Evolutionary conservation across 1,140 invertebrate genomes (phyloP), one percentile per base, ranked within the genome.

Genomic region (Panagrolaimus sp.): DNA sequence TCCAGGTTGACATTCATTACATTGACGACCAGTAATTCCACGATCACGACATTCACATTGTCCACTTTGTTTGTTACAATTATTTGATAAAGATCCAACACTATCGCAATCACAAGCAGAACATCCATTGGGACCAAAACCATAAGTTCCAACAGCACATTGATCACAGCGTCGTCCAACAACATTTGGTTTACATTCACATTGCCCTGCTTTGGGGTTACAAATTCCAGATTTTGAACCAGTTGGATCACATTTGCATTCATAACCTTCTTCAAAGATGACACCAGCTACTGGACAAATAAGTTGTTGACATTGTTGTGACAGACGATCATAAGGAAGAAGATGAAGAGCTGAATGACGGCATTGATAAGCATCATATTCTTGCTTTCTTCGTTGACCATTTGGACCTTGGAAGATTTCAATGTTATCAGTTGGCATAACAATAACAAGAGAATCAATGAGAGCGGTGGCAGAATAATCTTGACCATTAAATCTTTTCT

Each of bases 71-170:
- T 89, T 88, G 82, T 98, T 91, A 84, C 96, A 99, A 80, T 94
- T 91, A 82, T 96, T 97, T 80, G 97, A 92, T 69, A 94, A 85
- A 14, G 95, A 90, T 64, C 96, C 96, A 76, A 93, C 90, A 65
- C 90, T 89, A 80, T 97, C 91, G 83, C 96, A 99, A 78, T 98
- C 94, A 83, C 96, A 99, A 17, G 92, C 89, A 79, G 86, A 87
- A 81, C 95, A 98, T 26, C 96, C 96, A 83, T 91, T 89, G 7
- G 94, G 93, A 9, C 93, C 91, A 83, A 99, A 97, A 43, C 92
- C 93, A 83, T 91, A 98, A 5, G 93, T 96, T 69, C 92, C 94
- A 7, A 93, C 92, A 10, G 93, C 92, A 86, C 96, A 99, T 70
- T 89, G 87, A 81, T 98, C 92, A 84, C 96, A 99, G 69, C 89